Base-by-base conservation (phyloP, 2,888 invertebrate genomes). In the Idaea dimidiata region DNA sequence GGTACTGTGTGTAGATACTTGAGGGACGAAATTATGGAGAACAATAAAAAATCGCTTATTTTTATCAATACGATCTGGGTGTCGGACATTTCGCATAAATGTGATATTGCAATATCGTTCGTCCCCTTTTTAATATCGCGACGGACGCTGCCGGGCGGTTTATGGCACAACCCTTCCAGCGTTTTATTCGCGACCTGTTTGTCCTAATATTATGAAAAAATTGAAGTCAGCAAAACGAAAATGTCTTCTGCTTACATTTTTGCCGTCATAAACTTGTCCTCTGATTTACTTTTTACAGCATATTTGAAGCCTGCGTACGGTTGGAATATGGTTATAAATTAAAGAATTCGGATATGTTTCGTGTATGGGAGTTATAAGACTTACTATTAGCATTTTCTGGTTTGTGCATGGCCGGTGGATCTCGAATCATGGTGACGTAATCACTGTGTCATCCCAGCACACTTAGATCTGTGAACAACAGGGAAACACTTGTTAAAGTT, bases 71-170 rank as follows among this genome's bases (percentile, higher is more conserved):
- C 88, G 89, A 91, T 92, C 91, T 91, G 88, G 84, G 86, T 89
- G 91, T 90, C 80, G 90, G 91, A 91, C 91, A 91, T 91, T 91
- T 91, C 91, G 88, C 89, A 92, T 91, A 91, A 91, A 92, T 91
- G 92, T 91, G 91, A 92, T 91, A 91, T 91, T 90, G 91, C 91
- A 92, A 92, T 91, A 91, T 88, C 91, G 88, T 87, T 87, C 86
- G 91, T 88, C 91, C 91, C 91, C 88, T 91, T 91, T 92, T 92
- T 92, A 92, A 92, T 92, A 92, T 92, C 88, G 86, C 90, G 87
- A 85, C 89, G 91, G 91, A 88, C 89, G 88, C 85, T 82, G 82
- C 85, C 82, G 89, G 87, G 80, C 90, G 91, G 89, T 92, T 92
- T 92, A 91, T 90, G 88, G 86, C 91, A 81, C 88, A 91, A 91